Evolutionary conservation across 2,113 vertebrate species (phyloP).

Genomic region (Xiphophorus hellerii): DNA sequence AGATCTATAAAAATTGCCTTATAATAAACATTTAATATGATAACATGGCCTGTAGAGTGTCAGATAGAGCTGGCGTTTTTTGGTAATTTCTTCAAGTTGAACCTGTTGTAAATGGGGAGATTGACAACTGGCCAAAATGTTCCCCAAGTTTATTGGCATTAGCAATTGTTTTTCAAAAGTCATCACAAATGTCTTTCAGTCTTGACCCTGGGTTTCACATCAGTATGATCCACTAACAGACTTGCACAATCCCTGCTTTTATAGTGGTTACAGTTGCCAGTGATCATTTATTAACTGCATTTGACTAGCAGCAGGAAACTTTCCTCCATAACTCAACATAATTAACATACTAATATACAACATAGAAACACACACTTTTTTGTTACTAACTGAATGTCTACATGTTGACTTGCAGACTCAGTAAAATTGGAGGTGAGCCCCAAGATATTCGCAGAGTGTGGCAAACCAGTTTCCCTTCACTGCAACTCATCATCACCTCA

Average conservation of each 20-base stretch:
- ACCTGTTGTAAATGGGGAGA: neutral
- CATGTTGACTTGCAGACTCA: slow-evolving; percentile 41
- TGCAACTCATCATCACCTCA: slow-evolving; percentile 29
- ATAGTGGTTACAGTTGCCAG: neutral
- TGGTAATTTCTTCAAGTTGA: neutral
- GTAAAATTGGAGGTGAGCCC: slow-evolving; percentile 22
- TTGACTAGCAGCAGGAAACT: neutral
- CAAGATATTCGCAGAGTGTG: slow-evolving; percentile 39
- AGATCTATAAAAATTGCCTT: too few species aligned
- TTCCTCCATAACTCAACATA: too few species aligned
- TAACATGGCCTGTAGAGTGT: neutral
- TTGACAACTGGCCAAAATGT: neutral
- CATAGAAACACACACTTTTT: neutral
- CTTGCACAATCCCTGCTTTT: too few species aligned
- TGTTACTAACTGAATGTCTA: neutral
- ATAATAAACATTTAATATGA: neutral
- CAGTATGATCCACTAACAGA: too few species aligned
- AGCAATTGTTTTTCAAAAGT: too few species aligned
- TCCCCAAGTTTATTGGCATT: too few species aligned
- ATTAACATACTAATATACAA: neutral
- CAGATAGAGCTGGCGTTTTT: neutral
- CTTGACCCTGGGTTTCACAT: too few species aligned
- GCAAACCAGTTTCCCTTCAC: slow-evolving; percentile 32
- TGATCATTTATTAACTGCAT: neutral
- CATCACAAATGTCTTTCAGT: too few species aligned